Conservation (phyloP, 2,888 invertebrate genomes). For the Sarcophaga variegata region DNA sequence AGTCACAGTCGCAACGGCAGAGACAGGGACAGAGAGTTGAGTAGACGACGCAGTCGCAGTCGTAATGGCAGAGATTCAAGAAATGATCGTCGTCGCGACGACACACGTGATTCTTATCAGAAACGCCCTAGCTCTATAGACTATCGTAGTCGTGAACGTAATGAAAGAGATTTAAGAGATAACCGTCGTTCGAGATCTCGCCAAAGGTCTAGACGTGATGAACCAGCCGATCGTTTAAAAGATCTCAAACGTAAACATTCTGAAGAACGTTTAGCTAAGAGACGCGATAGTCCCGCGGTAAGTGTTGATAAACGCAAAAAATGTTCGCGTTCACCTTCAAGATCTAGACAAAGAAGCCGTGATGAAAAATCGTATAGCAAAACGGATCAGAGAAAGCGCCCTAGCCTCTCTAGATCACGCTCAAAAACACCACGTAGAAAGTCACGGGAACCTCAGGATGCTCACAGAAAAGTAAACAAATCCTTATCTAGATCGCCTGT, state of each 20-base stretch:
- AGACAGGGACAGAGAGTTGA: conserved; percentile 49
- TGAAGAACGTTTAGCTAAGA: conserved; percentile 53
- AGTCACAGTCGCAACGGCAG: conserved; percentile 61
- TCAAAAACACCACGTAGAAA: conserved; percentile 54
- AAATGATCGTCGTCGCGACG: conserved; percentile 19
- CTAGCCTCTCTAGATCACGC: conserved; percentile 38
- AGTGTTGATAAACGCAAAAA: conserved; percentile 63
- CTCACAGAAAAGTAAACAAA: conserved; percentile 52
- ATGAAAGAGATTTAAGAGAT: conserved; percentile 33
- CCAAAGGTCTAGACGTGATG: conserved; percentile 44
- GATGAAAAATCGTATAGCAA: conserved; percentile 30
- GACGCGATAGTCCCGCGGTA: conserved; percentile 32
- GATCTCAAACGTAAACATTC: conserved; percentile 65
- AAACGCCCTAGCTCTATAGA: conserved; percentile 33
- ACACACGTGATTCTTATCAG: conserved; percentile 29
- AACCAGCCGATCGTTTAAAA: conserved; percentile 36
- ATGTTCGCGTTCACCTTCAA: conserved; percentile 59
- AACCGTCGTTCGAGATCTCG: conserved; percentile 42
- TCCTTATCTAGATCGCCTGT: conserved; percentile 61
- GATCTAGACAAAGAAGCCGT: conserved; percentile 51
- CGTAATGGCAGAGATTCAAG: conserved; percentile 44
- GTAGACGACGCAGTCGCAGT: conserved; percentile 41
- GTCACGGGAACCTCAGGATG: conserved; percentile 35
- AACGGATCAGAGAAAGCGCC: conserved; percentile 13
- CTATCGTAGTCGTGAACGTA: conserved; percentile 40